Conservation (phyloP, 2,797 vertebrate genomes). For the Sciaenops ocellatus region DNA sequence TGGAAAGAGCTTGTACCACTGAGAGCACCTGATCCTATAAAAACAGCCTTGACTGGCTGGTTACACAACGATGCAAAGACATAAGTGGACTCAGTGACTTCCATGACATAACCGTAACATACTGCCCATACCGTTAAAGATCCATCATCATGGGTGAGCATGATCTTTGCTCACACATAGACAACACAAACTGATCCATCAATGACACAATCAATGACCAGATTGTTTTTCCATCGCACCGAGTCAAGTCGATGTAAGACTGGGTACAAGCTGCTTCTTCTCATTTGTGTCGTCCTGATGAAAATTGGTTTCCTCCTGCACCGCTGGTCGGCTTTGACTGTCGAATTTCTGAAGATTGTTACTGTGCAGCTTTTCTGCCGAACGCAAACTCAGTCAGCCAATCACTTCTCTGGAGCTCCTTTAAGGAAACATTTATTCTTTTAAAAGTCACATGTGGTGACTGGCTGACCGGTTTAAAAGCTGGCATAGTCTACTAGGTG, state of each 20-base stretch:
- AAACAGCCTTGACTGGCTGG: constrained; percentile 11
- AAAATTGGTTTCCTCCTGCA: background rate
- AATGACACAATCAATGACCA: constrained; percentile 6
- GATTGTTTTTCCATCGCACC: background rate
- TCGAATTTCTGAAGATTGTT: background rate
- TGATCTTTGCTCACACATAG: background rate
- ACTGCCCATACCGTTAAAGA: constrained; percentile 15
- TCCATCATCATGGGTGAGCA: background rate
- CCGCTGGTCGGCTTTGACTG: background rate
- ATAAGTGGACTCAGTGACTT: background rate
- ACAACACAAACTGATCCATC: constrained; percentile 11
- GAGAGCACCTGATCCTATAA: constrained; percentile 21
- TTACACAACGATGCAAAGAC: constrained; percentile 27
- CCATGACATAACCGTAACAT: constrained; percentile 32
- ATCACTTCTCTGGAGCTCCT: background rate
- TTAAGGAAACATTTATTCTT: background rate
- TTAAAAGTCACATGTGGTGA: background rate
- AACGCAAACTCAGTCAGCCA: background rate
- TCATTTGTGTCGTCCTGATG: background rate
- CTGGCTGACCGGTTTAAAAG: constrained; percentile 19
- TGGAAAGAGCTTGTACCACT: constrained; percentile 18
- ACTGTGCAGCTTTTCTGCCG: background rate
- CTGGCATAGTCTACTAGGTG: background rate
- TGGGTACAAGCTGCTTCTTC: background rate
- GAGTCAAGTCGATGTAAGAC: background rate